phyloP scores from a whole-genome alignment of 2,113 vertebrate genomes.

The Podarcis muralis region DNA sequence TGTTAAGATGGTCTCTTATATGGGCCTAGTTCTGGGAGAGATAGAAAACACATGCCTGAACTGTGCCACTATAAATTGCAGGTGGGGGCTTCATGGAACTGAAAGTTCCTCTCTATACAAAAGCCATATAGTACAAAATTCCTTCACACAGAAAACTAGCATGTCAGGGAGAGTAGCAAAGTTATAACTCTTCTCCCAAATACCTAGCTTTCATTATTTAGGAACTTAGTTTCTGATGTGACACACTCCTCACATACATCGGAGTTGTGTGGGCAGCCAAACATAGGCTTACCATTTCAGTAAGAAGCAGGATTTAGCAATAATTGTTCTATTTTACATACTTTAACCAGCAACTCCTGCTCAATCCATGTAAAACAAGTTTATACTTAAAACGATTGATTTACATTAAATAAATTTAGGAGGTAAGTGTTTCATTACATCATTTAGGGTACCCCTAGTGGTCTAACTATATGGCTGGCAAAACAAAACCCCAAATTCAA shows the following conservation, averaged over 20 bases:
- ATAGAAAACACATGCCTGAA: not conserved
- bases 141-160: not conserved
- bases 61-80: not conserved
- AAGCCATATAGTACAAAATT: not conserved
- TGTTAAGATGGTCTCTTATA: not conserved
- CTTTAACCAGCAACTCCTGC: not conserved
- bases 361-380: no score
- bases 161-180: not conserved
- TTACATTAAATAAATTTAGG: not conserved
- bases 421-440: not conserved
- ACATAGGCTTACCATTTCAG: no score
- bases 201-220: not conserved
- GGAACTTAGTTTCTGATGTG: no score
- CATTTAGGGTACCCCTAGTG: not conserved
- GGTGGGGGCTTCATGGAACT: not conserved
- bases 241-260: not conserved
- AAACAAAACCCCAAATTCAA: not conserved
- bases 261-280: no score
- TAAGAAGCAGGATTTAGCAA: no score
- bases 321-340: no score
- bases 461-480: not conserved
- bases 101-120: not conserved
- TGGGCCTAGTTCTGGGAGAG: not conserved
- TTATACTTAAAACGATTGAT: no score
- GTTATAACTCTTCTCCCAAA: not conserved